Evolutionary conservation across 2,797 vertebrate genomes (phyloP).

Genomic region (Falco naumanni): DNA sequence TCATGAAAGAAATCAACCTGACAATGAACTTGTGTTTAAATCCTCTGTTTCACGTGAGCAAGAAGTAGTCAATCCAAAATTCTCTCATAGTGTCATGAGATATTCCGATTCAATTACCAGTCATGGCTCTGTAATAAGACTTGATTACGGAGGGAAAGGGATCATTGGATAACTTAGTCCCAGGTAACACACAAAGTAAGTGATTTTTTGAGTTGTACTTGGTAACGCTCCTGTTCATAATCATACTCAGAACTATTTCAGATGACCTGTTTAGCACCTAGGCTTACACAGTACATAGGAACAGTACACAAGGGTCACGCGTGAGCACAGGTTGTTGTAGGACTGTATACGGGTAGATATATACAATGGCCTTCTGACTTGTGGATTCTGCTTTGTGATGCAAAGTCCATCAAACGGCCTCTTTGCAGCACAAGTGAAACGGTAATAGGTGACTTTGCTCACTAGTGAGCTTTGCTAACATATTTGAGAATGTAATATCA

Average conservation of each 20-base stretch:
- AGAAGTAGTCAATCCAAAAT: neutral
- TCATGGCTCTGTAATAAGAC: neutral
- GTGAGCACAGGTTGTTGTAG: neutral
- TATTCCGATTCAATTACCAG: neutral
- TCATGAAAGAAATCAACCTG: neutral
- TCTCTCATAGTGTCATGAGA: neutral
- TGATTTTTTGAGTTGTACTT: neutral
- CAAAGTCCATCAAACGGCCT: neutral
- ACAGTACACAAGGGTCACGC: neutral
- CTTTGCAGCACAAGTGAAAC: neutral
- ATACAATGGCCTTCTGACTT: neutral
- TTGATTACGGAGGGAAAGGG: neutral
- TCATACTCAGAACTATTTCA: neutral
- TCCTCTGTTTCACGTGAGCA: neutral
- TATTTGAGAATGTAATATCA: neutral
- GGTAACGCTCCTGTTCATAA: neutral
- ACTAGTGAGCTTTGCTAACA: neutral
- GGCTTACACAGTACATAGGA: neutral
- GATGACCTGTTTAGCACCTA: neutral
- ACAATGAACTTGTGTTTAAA: neutral
- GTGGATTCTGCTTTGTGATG: neutral
- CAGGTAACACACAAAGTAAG: neutral
- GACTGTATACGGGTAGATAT: neutral
- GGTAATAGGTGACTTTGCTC: neutral
- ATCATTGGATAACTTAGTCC: neutral